phyloP scores from a whole-genome alignment of 2,888 invertebrate genomes.

The Laothoe populi region DNA sequence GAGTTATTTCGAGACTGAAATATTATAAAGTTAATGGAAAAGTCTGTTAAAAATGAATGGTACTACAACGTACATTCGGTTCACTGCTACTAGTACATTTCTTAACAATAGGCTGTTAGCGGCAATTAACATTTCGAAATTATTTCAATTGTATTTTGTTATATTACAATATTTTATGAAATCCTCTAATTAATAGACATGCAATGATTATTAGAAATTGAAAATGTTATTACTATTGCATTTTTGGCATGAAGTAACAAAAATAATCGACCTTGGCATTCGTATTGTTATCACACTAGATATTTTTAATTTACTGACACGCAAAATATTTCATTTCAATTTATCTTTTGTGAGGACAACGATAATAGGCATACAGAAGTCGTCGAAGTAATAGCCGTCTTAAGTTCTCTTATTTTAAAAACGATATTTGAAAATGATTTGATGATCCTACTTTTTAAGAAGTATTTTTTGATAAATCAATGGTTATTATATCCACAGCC shows the following conservation, averaged over 20 bases:
- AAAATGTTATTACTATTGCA: constrained; percentile 15
- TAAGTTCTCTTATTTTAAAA: too few species aligned
- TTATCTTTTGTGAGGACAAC: too few species aligned
- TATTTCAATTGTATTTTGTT: constrained; percentile 22
- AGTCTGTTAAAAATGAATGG: not conserved
- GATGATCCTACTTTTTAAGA: too few species aligned
- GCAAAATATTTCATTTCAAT: too few species aligned
- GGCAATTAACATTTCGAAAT: constrained; percentile 17
- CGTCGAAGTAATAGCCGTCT: too few species aligned
- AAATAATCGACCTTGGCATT: not conserved
- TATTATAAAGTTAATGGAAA: not conserved
- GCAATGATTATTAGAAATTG: constrained; percentile 26
- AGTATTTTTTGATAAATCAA: too few species aligned
- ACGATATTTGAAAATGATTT: too few species aligned
- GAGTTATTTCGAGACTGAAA: too few species aligned
- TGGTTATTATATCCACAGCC: too few species aligned
- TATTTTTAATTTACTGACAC: not conserved
- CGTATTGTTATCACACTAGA: not conserved
- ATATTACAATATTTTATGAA: constrained; percentile 24
- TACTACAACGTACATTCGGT: constrained; percentile 7
- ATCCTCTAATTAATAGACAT: constrained; percentile 9
- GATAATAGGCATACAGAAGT: too few species aligned
- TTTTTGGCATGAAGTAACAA: constrained; percentile 16
- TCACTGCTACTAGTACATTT: not conserved
- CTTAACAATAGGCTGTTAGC: not conserved